Percentiles rank a stretch among this genome's conserved stretches.
These are phyloP conservation scores for Ceratosolen solmsi DNA, from an alignment of 1,140 invertebrate species.

Conservation along the genomic window DNA sequence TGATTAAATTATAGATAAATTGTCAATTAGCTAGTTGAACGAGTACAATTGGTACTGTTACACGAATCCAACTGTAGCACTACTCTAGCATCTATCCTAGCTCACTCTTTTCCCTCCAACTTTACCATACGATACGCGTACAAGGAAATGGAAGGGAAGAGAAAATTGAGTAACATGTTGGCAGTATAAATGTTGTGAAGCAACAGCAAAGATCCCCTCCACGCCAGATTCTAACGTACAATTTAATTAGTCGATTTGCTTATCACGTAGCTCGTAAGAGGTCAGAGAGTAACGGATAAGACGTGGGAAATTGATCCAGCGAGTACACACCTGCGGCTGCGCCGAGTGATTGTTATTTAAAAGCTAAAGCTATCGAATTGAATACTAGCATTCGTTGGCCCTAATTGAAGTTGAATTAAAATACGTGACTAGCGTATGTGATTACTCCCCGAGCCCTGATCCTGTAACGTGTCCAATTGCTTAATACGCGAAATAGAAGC, in stretches of 20 bases:
- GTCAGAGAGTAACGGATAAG: neutral
- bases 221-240: constrained; percentile 10
- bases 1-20: neutral
- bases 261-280: constrained; percentile 14
- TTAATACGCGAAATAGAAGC: constrained; percentile 17
- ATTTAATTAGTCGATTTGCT: constrained; percentile 48
- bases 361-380: neutral
- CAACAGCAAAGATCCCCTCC: no score
- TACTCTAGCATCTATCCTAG: neutral
- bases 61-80: neutral
- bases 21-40: neutral
- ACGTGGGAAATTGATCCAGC: constrained; percentile 14
- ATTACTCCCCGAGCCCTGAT: neutral
- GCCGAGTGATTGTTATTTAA: constrained; percentile 29
- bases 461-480: neutral
- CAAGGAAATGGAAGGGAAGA: neutral
- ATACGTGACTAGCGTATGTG: constrained; percentile 45
- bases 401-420: constrained; percentile 51
- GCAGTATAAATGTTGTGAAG: constrained; percentile 34
- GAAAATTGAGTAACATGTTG: constrained; percentile 27
- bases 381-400: neutral
- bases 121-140: neutral
- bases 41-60: neutral
- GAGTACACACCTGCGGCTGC: neutral
- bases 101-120: neutral